Conservation (phyloP, 2,888 invertebrate species). For the Phoenoteleia sp. region DNA sequence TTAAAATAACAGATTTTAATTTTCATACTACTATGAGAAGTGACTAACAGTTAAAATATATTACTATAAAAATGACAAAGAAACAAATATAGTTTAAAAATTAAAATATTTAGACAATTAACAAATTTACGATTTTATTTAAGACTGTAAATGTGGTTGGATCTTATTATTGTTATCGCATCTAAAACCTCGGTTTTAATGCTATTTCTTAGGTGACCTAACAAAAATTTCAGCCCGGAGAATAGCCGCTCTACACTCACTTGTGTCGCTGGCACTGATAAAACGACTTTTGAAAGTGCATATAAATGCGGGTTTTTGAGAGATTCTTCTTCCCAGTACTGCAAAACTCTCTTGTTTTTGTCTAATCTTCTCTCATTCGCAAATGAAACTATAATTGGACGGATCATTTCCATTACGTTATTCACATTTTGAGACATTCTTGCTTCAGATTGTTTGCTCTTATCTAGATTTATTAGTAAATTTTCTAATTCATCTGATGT, state of each 20-base stretch:
- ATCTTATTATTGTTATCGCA: no score
- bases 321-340: background rate
- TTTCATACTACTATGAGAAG: no score
- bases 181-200: no score
- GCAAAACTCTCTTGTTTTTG: background rate
- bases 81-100: background rate
- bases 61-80: no score
- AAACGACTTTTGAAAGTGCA: constrained; percentile 9
- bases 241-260: constrained; percentile 8
- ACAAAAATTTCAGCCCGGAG: constrained; percentile 1
- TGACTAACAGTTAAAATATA: no score
- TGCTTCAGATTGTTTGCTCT: background rate
- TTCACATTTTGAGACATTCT: no score
- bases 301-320: constrained; percentile 2
- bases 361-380: constrained; percentile 8
- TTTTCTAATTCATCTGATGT: no score
- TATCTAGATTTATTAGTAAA: background rate
- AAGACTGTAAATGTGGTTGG: no score
- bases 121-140: no score
- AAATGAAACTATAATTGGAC: background rate
- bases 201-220: constrained; percentile 2
- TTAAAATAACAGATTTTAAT: no score
- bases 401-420: no score
- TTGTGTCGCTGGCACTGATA: constrained; percentile 1
- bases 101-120: background rate